Evolutionary conservation across 2,113 vertebrate genomes (phyloP).

Genomic region (Protomyctophum bolini): DNA sequence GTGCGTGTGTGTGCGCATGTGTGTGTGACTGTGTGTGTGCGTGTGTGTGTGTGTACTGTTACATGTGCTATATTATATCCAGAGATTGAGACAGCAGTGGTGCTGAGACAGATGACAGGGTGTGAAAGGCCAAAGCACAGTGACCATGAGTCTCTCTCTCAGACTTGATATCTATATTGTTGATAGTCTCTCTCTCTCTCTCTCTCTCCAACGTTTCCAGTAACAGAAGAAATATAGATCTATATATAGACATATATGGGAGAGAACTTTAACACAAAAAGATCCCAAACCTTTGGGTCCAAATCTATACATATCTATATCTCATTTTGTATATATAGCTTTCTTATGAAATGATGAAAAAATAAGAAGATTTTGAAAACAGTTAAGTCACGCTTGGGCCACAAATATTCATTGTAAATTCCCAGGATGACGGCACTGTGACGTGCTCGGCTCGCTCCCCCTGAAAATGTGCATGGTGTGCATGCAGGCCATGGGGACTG

Average conservation of each 20-base stretch:
- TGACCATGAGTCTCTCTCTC: constrained; percentile 30
- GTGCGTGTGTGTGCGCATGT: constrained; percentile 33
- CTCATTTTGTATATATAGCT: too few relatives aligned
- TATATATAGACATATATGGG: not conserved
- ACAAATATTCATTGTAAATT: too few relatives aligned
- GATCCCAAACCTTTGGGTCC: not conserved
- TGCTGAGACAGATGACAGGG: constrained; percentile 49
- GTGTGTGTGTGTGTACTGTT: not conserved
- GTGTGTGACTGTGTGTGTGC: constrained; percentile 3
- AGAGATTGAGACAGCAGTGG: constrained; percentile 55
- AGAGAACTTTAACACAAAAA: too few relatives aligned
- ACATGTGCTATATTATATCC: constrained; percentile 51
- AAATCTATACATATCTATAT: too few relatives aligned
- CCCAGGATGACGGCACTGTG: too few relatives aligned
- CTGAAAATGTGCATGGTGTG: too few relatives aligned
- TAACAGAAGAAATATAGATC: constrained; percentile 27
- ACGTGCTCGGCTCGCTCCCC: too few relatives aligned
- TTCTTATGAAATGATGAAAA: too few relatives aligned
- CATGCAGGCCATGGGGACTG: too few relatives aligned
- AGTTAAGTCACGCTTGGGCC: too few relatives aligned
- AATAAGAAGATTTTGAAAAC: too few relatives aligned
- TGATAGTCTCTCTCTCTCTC: not conserved
- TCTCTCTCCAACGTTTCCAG: constrained; percentile 9
- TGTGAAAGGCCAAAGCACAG: constrained; percentile 61
- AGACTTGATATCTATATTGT: too few relatives aligned